Percentiles rank a stretch among this genome's conserved stretches.
phyloP scores from a whole-genome alignment of 2,797 vertebrate genomes.

The Amazonetta brasiliensis region DNA sequence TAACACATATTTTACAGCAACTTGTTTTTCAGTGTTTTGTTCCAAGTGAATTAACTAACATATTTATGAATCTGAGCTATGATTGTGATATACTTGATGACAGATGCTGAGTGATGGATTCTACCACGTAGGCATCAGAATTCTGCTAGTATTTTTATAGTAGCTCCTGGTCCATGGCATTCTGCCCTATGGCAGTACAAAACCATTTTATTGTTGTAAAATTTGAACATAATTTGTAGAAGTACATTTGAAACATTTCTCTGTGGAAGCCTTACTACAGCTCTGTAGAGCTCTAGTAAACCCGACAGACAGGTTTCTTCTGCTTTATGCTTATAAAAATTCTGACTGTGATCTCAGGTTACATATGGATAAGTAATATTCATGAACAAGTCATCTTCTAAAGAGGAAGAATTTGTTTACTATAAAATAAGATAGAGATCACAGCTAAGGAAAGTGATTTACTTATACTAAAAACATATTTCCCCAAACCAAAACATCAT shows the following conservation, averaged over 20 bases:
- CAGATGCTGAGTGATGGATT: background rate
- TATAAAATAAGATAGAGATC: background rate
- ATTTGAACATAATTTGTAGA: background rate
- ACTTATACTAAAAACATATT: background rate
- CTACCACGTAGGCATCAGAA: background rate
- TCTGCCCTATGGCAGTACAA: background rate
- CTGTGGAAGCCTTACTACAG: background rate
- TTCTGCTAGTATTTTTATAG: background rate
- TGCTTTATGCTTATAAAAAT: background rate
- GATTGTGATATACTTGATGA: background rate
- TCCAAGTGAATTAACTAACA: background rate
- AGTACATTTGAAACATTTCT: background rate
- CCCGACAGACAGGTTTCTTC: background rate
- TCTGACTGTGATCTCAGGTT: background rate
- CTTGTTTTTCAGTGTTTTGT: background rate
- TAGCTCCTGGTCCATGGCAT: background rate
- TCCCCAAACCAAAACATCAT: background rate
- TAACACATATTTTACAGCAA: background rate
- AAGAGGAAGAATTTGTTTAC: background rate
- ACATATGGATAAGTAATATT: background rate
- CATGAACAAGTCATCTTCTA: background rate
- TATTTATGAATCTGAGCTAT: background rate
- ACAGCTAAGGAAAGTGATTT: background rate
- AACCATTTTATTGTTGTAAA: background rate
- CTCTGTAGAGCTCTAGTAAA: background rate